Base-by-base conservation (phyloP, 2,888 invertebrate genomes). In the Stenurella melanura region DNA sequence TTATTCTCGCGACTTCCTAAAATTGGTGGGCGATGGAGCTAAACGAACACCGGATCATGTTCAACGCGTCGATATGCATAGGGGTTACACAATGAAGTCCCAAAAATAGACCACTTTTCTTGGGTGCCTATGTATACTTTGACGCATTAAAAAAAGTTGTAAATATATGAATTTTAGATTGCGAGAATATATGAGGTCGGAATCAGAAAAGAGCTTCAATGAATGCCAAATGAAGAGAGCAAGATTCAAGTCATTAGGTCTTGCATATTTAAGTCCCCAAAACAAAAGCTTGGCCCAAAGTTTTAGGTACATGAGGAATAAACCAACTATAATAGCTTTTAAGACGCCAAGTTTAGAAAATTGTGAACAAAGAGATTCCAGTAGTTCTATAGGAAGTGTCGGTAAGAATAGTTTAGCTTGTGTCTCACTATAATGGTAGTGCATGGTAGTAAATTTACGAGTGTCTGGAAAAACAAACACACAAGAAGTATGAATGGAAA, bases 271-370 rank as follows among this genome's bases (percentile, higher is more conserved):
- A 63, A 94, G 94, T 85, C 95, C 95, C 0, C 96, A 95, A 87
- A 95, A 95, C 87, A 94, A 93, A 83, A 94, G 95, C 0, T 89
- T 96, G 78, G 96, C 96, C 0, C 95, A 96, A 86, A 95, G 96
- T 87, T 96, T 96, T 89, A 92, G 96, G n/a, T 97, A 96, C 87
- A 96, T 97, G 96, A 90, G 97, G 61, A 94, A 94, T 82, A 97
- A 97, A 85, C 97, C 97, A 0, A 95, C 96, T 0, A 96, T 97
- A 80, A 96, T 97, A 67, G 95, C 96, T 0, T 96, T 96, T 87
- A 95, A 96, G 89, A 95, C 96, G 1, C 96, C 96, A 1, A 95
- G 94, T 88, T 88, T 94, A 73, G 95, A 96, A 81, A 93, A 93
- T 83, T 93, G 92, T 83, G 94, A 95, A 78, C 88, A 91, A 18